phyloP scores from a whole-genome alignment of 2,113 vertebrate species.

The Perca flavescens region DNA sequence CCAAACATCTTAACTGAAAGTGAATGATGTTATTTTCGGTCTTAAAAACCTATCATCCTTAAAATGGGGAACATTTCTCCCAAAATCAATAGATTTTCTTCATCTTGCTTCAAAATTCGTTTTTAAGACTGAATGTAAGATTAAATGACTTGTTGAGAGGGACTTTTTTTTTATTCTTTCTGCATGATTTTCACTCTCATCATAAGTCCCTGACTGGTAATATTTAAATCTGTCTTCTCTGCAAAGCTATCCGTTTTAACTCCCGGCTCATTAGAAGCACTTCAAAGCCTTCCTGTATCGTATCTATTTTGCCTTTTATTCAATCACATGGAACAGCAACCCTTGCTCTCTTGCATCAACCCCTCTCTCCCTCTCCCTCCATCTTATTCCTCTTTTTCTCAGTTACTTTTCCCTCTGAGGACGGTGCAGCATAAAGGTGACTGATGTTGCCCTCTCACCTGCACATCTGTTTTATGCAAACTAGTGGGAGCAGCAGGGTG shows the following conservation, averaged over 20 bases:
- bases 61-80: conserved; percentile 31
- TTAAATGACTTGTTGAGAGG: conserved; percentile 55
- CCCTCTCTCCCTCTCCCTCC: conserved; percentile 3
- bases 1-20: conserved; percentile 23
- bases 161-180: conserved; percentile 10
- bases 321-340: conserved; percentile 61
- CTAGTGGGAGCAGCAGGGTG: conserved; percentile 17
- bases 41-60: conserved; percentile 40
- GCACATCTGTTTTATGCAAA: conserved; percentile 60
- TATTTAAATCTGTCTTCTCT: conserved; percentile 68
- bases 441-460: conserved; percentile 55
- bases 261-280: conserved; percentile 73
- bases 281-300: conserved; percentile 67
- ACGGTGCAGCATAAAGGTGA: conserved; percentile 55
- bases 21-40: conserved; percentile 33
- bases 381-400: conserved; percentile 8
- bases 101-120: conserved; percentile 25
- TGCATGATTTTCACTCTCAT: conserved; percentile 27
- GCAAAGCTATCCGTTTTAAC: conserved; percentile 65
- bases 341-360: conserved; percentile 26
- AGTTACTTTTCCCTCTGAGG: conserved; percentile 22
- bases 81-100: conserved; percentile 30
- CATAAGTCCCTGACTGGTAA: conserved; percentile 50
- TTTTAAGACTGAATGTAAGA: conserved; percentile 45
- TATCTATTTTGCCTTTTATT: conserved; percentile 64